These are phyloP conservation scores for Anoplolepis gracilipes DNA, from an alignment of 1,140 invertebrate genomes.

Conservation along the genomic window DNA sequence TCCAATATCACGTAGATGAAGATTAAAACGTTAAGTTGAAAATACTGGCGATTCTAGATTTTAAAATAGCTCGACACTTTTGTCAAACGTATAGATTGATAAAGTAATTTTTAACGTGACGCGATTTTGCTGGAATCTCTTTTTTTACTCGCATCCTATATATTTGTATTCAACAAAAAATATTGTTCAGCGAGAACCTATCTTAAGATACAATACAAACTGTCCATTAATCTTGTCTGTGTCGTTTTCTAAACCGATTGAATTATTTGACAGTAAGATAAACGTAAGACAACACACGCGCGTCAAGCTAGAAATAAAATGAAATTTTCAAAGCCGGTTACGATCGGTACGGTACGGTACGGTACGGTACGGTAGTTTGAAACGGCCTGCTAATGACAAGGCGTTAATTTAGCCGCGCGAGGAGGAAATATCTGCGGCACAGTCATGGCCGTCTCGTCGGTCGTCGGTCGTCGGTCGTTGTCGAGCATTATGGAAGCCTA, in stretches of 20 bases:
- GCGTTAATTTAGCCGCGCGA: constrained; percentile 79
- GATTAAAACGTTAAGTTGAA: constrained; percentile 17
- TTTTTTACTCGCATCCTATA: not conserved
- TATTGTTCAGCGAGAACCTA: not conserved
- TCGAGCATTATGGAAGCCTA: constrained; percentile 76
- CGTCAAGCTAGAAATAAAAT: constrained; percentile 15
- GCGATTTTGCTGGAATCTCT: not conserved
- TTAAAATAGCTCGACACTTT: not conserved
- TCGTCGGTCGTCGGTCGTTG: constrained; percentile 69
- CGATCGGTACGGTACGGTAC: constrained; percentile 56
- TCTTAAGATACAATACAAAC: not conserved
- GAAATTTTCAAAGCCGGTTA: constrained; percentile 47
- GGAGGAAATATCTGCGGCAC: constrained; percentile 72
- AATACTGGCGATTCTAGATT: not conserved
- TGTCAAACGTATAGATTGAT: not conserved
- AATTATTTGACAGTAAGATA: constrained; percentile 15
- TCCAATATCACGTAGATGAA: not conserved
- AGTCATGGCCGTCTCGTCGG: constrained; percentile 70
- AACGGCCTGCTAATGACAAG: constrained; percentile 79
- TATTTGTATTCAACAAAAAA: not conserved
- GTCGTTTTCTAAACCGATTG: constrained; percentile 3
- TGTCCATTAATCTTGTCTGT: not conserved
- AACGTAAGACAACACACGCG: not conserved
- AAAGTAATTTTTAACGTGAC: not conserved
- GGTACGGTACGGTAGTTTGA: constrained; percentile 56